Evolutionary conservation across 2,797 vertebrate species (phyloP), one percentile per base, ranked within the genome.

Genomic region (Typhlichthys eigenmanni): DNA sequence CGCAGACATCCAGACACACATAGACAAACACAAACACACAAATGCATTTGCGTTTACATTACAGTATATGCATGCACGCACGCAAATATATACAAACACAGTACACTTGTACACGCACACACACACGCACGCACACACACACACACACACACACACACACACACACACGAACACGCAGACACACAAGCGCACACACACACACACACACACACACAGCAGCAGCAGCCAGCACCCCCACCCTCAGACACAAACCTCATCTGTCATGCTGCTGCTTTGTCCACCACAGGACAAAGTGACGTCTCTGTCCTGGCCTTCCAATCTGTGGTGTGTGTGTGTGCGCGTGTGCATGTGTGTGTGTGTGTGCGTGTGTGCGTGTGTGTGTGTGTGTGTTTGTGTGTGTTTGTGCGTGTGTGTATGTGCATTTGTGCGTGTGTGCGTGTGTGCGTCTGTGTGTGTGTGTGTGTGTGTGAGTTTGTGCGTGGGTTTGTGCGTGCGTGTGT

Each of bases 211-310:
- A 50, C 62, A 64, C 13, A 55, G 6, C n/a, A 16, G 14, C 14
- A 10, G 38, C 13, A 38, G 2, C 57, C 34, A n/a, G 13, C 48
- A 51, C 60, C 67, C 76, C 84, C 66, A 69, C 69, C 78, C 82
- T 81, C 80, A 80, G 67, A 87, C 74, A 65, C 76, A 87, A 82
- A 80, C 86, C 85, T 91, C 87, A 89, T 90, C 89, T 88, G 89
- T 87, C 85, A 85, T 83, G 58, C 77, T 76, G 71, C 83, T 84
- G 82, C 87, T 86, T 90, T 87, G 87, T 87, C 74, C 68, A 71
- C 66, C 74, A 63, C 69, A 81, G 73, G 71, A 85, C 69, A 71
- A 47, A 84, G 65, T 85, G 84, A 89, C 73, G 52, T 85, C 80
- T 87, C 82, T 79, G 85, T 87, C 77, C 66, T 71, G 78, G 71